Evolutionary conservation across 2,888 invertebrate species (phyloP).

Genomic region (Carabus problematicus): DNA sequence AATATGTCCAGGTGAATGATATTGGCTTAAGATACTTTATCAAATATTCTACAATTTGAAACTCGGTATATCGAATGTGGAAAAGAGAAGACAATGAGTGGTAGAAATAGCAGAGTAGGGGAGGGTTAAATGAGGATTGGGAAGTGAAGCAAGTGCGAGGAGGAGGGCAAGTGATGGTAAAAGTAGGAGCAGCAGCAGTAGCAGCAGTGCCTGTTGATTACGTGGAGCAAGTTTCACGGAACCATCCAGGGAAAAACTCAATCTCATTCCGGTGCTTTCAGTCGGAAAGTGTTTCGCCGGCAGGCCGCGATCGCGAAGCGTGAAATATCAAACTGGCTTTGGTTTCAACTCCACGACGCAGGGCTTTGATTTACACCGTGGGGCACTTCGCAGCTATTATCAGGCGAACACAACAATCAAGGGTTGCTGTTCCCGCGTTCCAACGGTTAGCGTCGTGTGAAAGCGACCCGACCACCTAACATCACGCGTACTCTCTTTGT

Average conservation of each 20-base stretch:
- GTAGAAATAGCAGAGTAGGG: background rate
- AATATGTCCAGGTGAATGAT: too few relatives aligned
- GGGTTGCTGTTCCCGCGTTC: background rate
- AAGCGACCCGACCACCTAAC: background rate
- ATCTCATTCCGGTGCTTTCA: conserved; percentile 34
- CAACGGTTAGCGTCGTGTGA: background rate
- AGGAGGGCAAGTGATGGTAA: background rate
- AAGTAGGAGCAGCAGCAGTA: conserved; percentile 6
- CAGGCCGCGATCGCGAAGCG: conserved; percentile 30
- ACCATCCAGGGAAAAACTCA: conserved; percentile 35
- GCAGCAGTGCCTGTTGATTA: conserved; percentile 31
- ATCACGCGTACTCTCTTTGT: background rate
- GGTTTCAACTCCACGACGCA: conserved; percentile 25
- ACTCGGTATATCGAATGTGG: too few relatives aligned
- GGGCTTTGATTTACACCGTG: conserved; percentile 33
- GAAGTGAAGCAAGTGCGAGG: background rate
- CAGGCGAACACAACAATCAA: conserved; percentile 26
- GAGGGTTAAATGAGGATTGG: background rate
- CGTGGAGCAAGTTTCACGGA: conserved; percentile 30
- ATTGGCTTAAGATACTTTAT: too few relatives aligned
- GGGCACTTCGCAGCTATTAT: conserved; percentile 35
- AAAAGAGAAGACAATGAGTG: too few relatives aligned
- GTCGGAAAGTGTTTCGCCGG: conserved; percentile 35
- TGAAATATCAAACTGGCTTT: conserved; percentile 39
- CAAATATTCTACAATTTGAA: too few relatives aligned